Percentiles rank a stretch among this genome's conserved stretches.
Conservation (phyloP, 1,140 invertebrate genomes). For the Drosophila guanche region DNA sequence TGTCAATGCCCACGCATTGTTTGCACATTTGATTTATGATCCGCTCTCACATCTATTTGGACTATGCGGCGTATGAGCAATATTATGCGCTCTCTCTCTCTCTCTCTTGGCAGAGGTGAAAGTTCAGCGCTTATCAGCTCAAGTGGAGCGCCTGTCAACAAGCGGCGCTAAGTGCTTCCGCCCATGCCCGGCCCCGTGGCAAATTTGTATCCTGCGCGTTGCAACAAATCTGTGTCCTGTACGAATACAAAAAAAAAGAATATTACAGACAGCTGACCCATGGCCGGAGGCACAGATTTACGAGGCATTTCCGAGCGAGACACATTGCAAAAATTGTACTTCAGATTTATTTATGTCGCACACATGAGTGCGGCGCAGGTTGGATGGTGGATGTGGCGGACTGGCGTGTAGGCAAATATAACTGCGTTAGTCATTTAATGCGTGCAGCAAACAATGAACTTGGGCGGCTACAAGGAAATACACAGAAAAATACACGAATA, state of each 20-base stretch:
- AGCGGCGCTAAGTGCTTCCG: slow-evolving; percentile 76
- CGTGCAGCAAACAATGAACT: slow-evolving; percentile 71
- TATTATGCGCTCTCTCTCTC: too few species aligned
- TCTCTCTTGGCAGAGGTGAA: slow-evolving; percentile 56
- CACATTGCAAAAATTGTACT: slow-evolving; percentile 81
- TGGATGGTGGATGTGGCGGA: not conserved
- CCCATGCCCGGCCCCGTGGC: slow-evolving; percentile 35
- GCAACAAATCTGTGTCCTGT: slow-evolving; percentile 74
- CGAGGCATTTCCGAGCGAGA: slow-evolving; percentile 81
- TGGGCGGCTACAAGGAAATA: slow-evolving; percentile 15
- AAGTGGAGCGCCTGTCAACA: slow-evolving; percentile 72
- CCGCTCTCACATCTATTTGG: slow-evolving; percentile 65
- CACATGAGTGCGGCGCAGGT: slow-evolving; percentile 18
- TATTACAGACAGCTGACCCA: slow-evolving; percentile 72
- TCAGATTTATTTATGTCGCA: slow-evolving; percentile 80
- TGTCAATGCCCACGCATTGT: slow-evolving; percentile 78
- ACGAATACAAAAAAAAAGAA: slow-evolving; percentile 42
- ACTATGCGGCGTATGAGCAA: slow-evolving; percentile 76
- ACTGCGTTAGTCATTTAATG: slow-evolving; percentile 64
- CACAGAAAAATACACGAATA: slow-evolving; percentile 59
- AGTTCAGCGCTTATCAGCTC: slow-evolving; percentile 75
- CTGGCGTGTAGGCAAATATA: slow-evolving; percentile 26
- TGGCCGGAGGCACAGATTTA: slow-evolving; percentile 69
- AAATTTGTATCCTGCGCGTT: slow-evolving; percentile 77
- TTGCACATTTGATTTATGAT: slow-evolving; percentile 71